A percentile compares a stretch with the other conserved stretches of the same genome.
These are phyloP conservation scores for Neoscelio sp. DNA, from an alignment of 2,888 invertebrate species.

Conservation along the genomic window DNA sequence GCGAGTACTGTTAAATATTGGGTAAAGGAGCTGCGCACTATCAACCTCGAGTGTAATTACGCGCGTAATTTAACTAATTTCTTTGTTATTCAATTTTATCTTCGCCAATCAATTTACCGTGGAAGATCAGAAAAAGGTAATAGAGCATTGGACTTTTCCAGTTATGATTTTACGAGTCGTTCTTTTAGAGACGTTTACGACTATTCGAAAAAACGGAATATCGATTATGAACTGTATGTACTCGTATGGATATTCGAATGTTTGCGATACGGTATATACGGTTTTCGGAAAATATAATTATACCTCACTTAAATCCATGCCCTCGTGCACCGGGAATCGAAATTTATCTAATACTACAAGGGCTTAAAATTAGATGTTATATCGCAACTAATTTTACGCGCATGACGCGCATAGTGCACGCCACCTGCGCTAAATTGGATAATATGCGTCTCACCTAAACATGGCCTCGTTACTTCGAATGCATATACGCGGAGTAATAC, in stretches of 20 bases:
- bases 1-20: conserved; percentile 28
- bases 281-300: conserved; percentile 27
- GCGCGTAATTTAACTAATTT: conserved; percentile 33
- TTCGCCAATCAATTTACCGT: too few species aligned
- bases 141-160: too few species aligned
- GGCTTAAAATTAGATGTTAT: conserved; percentile 61
- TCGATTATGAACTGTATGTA: too few species aligned
- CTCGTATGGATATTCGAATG: too few species aligned
- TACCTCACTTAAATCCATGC: conserved; percentile 19
- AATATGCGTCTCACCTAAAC: conserved; percentile 50
- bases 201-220: too few species aligned
- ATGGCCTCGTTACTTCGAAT: conserved; percentile 20
- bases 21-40: conserved; percentile 23
- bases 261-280: too few species aligned
- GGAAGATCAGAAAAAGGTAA: too few species aligned
- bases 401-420: conserved; percentile 42
- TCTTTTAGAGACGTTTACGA: too few species aligned
- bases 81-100: conserved; percentile 13
- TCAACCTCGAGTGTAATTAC: conserved; percentile 18
- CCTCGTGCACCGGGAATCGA: conserved; percentile 49
- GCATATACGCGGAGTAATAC: neutral
- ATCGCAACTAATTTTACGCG: conserved; percentile 57
- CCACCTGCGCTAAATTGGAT: conserved; percentile 55
- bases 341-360: conserved; percentile 52
- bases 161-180: too few species aligned